These are phyloP conservation scores for Drosophila biarmipes DNA, from an alignment of 1,140 invertebrate genomes.

Conservation along the genomic window DNA sequence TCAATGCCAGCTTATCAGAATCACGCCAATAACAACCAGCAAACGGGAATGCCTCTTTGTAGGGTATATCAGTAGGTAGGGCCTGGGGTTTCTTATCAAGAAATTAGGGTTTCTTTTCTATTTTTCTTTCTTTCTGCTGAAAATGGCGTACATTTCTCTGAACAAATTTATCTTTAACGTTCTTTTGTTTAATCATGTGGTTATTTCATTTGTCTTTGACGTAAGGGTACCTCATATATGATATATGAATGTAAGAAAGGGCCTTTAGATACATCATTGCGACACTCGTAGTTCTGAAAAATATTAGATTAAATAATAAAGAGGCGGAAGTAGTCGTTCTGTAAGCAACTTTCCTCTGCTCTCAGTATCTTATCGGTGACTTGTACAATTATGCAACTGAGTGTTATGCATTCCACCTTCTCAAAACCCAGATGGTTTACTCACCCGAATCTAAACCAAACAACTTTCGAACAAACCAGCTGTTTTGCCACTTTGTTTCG, in stretches of 20 bases:
- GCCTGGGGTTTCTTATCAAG: background rate
- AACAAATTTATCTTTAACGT: background rate
- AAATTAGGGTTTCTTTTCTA: background rate
- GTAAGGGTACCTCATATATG: too few species aligned
- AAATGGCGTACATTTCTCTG: background rate
- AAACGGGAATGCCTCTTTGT: background rate
- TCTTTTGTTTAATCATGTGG: background rate
- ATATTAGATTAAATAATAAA: constrained; percentile 8
- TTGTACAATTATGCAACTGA: constrained; percentile 52
- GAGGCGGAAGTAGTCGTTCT: constrained; percentile 18
- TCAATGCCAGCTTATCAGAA: constrained; percentile 76
- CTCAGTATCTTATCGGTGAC: constrained; percentile 28
- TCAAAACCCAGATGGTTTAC: constrained; percentile 18
- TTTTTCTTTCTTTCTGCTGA: too few species aligned
- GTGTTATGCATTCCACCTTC: constrained; percentile 27
- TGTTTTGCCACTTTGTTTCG: constrained; percentile 24
- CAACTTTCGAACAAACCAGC: constrained; percentile 71
- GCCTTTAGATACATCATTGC: background rate
- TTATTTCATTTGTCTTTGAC: background rate
- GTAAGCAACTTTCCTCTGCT: constrained; percentile 4
- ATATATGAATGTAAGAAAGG: too few species aligned
- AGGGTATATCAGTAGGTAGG: constrained; percentile 9
- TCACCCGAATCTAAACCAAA: constrained; percentile 32
- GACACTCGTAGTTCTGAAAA: too few species aligned
- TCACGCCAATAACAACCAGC: constrained; percentile 9